Base-by-base conservation (phyloP, 2,888 invertebrate genomes). In the Drosophila lacicola region DNA sequence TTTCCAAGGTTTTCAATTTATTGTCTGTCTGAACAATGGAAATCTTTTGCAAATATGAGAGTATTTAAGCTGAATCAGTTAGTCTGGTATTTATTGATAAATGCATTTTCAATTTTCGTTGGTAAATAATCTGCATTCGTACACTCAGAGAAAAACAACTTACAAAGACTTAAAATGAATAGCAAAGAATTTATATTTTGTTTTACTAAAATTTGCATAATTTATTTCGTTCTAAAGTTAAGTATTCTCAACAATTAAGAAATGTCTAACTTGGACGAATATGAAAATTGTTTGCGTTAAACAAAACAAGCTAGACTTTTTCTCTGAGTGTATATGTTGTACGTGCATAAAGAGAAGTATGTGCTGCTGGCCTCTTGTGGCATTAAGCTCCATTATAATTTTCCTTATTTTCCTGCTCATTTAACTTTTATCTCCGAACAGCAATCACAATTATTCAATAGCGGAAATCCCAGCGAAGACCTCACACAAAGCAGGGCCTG, bases 321-420 rank as follows among this genome's bases (percentile, higher is more conserved):
- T 51, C 37, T 21, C 3, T 1, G 3, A 50, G 37, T 50, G 21
- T 51, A 5, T 3, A 8, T 36, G 11, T 11, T 10, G 13, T 4
- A 36, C 4, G 36, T 36, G 36, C 36, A 36, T 36, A 4, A 36
- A 29, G 29, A 29, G 8, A 29, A 36, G 13, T 36, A 36, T 11
- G 36, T 36, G 6, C 39, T 36, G 36, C 21, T 50, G 57, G 45
- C 53, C 75, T 42, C 42, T 33, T 55, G 74, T 54, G 66, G 41
- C 39, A 66, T 77, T 75, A 50, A 60, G 74, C 62, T 36, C 56
- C 70, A 78, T 78, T 79, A 78, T 80, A 70, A 70, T 74, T 80
- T 80, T 82, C 61, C 80, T 78, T 83, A 90, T 90, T 90, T 90
- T 90, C 90, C 87, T 81, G 90, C 82, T 90, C 90, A 90, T 90